Evolutionary conservation across 1,140 invertebrate genomes (phyloP).

Genomic region (Zophobas atratus): DNA sequence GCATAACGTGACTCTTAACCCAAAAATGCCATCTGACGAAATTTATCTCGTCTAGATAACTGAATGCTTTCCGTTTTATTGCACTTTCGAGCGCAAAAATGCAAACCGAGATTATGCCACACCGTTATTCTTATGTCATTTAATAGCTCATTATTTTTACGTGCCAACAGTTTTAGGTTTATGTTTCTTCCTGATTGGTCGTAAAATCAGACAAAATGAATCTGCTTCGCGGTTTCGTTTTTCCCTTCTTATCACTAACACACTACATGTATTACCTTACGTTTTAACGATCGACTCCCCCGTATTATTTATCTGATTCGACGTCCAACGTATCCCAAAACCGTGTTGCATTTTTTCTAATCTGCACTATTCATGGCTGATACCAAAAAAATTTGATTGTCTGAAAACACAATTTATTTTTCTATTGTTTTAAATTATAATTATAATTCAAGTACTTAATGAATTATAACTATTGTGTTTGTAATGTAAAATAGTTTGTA

Average conservation of each 20-base stretch:
- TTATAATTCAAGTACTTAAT: conserved; percentile 36
- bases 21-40: not conserved
- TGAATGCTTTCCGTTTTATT: not conserved
- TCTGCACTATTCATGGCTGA: not conserved
- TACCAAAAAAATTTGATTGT: conserved; percentile 45
- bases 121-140: not conserved
- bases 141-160: conserved; percentile 6
- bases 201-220: not conserved
- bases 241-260: too few relatives aligned
- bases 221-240: too few relatives aligned
- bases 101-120: conserved; percentile 21
- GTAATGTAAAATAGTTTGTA: conserved; percentile 30
- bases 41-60: conserved; percentile 6
- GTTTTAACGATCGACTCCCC: not conserved
- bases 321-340: not conserved
- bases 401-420: conserved; percentile 32
- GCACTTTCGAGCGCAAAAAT: conserved; percentile 6
- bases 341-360: not conserved
- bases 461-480: conserved; percentile 30
- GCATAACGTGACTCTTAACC: conserved; percentile 51
- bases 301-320: conserved; percentile 9
- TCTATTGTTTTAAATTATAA: conserved; percentile 35
- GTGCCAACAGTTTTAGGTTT: not conserved
- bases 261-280: too few relatives aligned
- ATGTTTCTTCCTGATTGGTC: not conserved